These are phyloP conservation scores for Drosophila eugracilis DNA, from an alignment of 1,140 invertebrate genomes.

Conservation along the genomic window DNA sequence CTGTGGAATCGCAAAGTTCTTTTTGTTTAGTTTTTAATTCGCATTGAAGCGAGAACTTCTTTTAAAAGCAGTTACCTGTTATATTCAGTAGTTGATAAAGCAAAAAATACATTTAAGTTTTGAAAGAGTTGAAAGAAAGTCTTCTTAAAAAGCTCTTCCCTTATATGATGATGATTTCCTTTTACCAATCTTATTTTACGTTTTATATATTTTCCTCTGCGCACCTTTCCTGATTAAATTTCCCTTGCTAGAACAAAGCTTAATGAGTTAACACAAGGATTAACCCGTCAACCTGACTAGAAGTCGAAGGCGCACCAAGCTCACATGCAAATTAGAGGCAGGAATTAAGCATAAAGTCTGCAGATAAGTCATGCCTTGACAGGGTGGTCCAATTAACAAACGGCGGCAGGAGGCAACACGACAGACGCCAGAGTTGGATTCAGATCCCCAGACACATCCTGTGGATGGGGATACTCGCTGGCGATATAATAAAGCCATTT, in stretches of 20 bases:
- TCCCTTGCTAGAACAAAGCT: slow-evolving; percentile 26
- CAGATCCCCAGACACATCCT: slow-evolving; percentile 45
- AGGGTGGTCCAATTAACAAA: slow-evolving; percentile 79
- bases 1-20: not conserved
- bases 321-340: slow-evolving; percentile 58
- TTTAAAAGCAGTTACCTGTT: no score
- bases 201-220: not conserved
- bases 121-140: no score
- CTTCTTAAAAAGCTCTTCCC: no score
- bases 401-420: slow-evolving; percentile 21
- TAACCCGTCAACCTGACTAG: slow-evolving; percentile 56
- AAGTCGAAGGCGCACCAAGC: slow-evolving; percentile 4
- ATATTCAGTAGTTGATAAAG: no score
- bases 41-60: not conserved
- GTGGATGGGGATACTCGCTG: slow-evolving; percentile 10
- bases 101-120: no score
- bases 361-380: slow-evolving; percentile 56
- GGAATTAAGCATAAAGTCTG: slow-evolving; percentile 52
- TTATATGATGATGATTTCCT: no score
- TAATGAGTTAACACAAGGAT: slow-evolving; percentile 65
- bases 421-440: slow-evolving; percentile 53
- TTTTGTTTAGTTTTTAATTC: not conserved
- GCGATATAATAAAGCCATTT: slow-evolving; percentile 79
- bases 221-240: not conserved
- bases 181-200: no score